Evolutionary conservation across 2,888 invertebrate genomes (phyloP).

Genomic region (Caenorhabditis imperialis): DNA sequence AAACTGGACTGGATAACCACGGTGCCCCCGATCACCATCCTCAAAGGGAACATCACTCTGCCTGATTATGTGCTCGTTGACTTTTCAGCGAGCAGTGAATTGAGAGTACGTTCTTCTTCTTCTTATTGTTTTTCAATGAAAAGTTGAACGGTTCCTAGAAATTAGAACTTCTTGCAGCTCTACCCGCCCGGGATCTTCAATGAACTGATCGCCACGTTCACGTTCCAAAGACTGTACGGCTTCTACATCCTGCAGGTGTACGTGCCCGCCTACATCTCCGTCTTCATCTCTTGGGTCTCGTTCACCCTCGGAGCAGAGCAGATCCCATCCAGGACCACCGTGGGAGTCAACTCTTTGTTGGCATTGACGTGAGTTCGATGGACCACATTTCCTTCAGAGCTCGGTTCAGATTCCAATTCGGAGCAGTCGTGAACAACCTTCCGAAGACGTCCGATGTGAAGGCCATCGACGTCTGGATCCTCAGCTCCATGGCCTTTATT

Average conservation of each 20-base stretch:
- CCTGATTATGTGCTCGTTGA: constrained; percentile 77
- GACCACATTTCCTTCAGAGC: background rate
- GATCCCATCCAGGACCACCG: constrained; percentile 77
- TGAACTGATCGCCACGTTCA: constrained; percentile 78
- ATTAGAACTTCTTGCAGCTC: constrained; percentile 60
- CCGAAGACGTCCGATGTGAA: constrained; percentile 78
- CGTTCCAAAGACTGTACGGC: constrained; percentile 77
- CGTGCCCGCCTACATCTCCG: constrained; percentile 77
- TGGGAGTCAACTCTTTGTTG: constrained; percentile 77
- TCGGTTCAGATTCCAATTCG: constrained; percentile 74
- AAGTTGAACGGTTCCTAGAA: too few relatives aligned
- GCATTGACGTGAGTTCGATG: constrained; percentile 65
- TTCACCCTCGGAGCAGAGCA: constrained; percentile 77
- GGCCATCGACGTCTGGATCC: constrained; percentile 78
- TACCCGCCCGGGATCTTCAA: constrained; percentile 78
- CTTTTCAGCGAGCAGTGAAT: constrained; percentile 68
- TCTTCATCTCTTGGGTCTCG: constrained; percentile 77
- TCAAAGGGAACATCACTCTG: constrained; percentile 77
- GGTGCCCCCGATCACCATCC: constrained; percentile 72
- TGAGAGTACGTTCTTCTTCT: constrained; percentile 59
- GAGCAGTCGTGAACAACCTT: constrained; percentile 76
- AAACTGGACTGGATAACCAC: constrained; percentile 75
- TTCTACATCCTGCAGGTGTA: constrained; percentile 77
- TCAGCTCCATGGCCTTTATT: constrained; percentile 77
- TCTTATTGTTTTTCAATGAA: background rate